Evolutionary conservation across 2,113 vertebrate species (phyloP).

Genomic region (Pterocles orientalis): DNA sequence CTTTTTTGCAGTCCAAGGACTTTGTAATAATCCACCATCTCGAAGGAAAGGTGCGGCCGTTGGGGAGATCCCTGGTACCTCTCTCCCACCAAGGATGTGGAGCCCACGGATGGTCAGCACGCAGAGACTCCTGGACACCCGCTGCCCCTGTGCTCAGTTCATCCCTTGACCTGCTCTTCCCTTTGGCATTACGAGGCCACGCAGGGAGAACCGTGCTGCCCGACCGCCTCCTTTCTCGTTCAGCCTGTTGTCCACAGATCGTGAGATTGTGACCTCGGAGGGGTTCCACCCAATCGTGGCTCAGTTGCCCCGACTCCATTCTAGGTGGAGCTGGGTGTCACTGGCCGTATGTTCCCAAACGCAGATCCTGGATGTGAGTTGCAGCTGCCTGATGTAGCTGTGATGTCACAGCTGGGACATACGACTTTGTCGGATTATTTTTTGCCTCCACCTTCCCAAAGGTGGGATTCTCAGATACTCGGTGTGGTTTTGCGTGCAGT

Average conservation of each 20-base stretch:
- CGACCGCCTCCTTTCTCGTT: not conserved
- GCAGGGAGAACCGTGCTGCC: not conserved
- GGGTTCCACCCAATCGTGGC: not conserved
- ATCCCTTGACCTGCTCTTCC: not conserved
- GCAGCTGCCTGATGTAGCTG: not conserved
- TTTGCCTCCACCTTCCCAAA: not conserved
- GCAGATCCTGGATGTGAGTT: rapidly evolving
- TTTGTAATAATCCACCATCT: conserved; percentile 82
- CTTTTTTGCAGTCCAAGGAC: conserved; percentile 79
- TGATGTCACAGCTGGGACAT: not conserved
- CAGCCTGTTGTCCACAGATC: not conserved
- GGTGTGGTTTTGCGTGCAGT: rapidly evolving
- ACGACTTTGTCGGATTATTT: not conserved
- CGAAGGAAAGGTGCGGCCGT: not conserved
- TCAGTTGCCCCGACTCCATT: not conserved
- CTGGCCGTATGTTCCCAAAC: not conserved
- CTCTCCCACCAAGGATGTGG: not conserved
- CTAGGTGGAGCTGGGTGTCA: not conserved
- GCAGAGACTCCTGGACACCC: not conserved
- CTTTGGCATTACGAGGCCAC: not conserved
- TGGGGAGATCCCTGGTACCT: not conserved
- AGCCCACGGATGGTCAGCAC: not conserved
- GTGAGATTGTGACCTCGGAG: conserved; percentile 28
- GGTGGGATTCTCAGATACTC: not conserved
- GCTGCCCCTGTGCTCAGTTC: not conserved